phyloP scores from a whole-genome alignment of 2,888 invertebrate genomes.

The Corbicula japonica region DNA sequence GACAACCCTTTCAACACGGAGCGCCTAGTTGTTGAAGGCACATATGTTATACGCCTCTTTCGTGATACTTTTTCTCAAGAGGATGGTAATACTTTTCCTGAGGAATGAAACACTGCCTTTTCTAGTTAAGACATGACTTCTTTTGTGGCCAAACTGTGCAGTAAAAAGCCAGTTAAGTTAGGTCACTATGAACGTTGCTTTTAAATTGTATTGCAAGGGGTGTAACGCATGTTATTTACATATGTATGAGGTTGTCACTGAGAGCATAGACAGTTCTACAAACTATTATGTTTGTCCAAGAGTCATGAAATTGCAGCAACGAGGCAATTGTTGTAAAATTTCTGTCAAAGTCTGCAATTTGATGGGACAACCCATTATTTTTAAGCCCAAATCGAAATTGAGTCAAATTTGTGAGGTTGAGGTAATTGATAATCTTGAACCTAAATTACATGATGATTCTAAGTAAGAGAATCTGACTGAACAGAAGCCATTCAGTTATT shows the following conservation, averaged over 20 bases:
- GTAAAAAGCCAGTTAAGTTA: slow-evolving; percentile 7
- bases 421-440: slow-evolving; percentile 15
- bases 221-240: background rate
- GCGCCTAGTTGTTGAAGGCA: background rate
- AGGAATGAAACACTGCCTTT: slow-evolving; percentile 4
- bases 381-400: slow-evolving; percentile 22
- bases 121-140: background rate
- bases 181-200: background rate
- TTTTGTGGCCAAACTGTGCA: slow-evolving; percentile 1
- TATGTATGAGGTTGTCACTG: background rate
- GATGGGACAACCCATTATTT: slow-evolving; percentile 8
- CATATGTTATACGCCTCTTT: background rate
- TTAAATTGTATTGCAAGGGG: slow-evolving; percentile 4
- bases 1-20: slow-evolving; percentile 2
- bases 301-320: slow-evolving; percentile 16
- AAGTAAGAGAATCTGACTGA: background rate
- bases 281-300: slow-evolving; percentile 32
- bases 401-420: slow-evolving; percentile 19
- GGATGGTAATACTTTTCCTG: too few species aligned
- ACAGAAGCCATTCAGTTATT: background rate
- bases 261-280: too few species aligned
- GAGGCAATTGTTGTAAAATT: slow-evolving; percentile 12
- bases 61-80: too few species aligned
- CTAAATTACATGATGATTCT: background rate
- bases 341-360: slow-evolving; percentile 39